These are phyloP conservation scores for Eristalinus aeneus DNA, from an alignment of 2,888 invertebrate species.

Conservation along the genomic window DNA sequence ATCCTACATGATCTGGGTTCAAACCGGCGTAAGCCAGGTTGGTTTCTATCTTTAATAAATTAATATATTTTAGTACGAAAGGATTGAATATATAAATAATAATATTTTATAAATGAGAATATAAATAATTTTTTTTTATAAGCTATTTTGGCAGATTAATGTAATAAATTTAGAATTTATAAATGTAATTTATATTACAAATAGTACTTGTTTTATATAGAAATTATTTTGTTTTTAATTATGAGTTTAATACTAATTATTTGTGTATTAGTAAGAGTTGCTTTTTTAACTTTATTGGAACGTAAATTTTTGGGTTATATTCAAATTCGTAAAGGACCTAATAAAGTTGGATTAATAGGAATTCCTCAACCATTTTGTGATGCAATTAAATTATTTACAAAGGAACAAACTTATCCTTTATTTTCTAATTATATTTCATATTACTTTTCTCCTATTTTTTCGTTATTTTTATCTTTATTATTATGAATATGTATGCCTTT, in stretches of 20 bases:
- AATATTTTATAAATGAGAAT: not conserved
- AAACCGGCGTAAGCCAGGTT: constrained; percentile 92
- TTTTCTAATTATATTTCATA: constrained; percentile 76
- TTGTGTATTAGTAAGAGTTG: constrained; percentile 85
- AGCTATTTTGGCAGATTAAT: constrained; percentile 86
- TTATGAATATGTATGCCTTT: constrained; percentile 84
- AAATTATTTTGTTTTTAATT: constrained; percentile 80
- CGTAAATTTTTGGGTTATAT: constrained; percentile 87
- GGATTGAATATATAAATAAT: constrained; percentile 84
- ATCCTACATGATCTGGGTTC: constrained; percentile 88
- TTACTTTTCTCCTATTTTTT: constrained; percentile 84
- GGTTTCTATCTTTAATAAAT: constrained; percentile 88
- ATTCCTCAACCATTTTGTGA: no score
- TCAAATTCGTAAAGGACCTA: constrained; percentile 82
- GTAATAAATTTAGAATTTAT: constrained; percentile 87
- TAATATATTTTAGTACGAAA: constrained; percentile 89
- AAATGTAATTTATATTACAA: constrained; percentile 83
- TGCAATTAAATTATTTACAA: no score
- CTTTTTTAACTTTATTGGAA: constrained; percentile 88
- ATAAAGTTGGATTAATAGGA: no score
- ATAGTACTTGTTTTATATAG: constrained; percentile 82
- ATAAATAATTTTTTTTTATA: constrained; percentile 76
- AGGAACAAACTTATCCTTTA: no score
- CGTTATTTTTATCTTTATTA: constrained; percentile 83
- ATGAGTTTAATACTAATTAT: constrained; percentile 83